Evolutionary conservation across 2,888 invertebrate genomes (phyloP).

Genomic region (Hemistola chrysoprasaria): DNA sequence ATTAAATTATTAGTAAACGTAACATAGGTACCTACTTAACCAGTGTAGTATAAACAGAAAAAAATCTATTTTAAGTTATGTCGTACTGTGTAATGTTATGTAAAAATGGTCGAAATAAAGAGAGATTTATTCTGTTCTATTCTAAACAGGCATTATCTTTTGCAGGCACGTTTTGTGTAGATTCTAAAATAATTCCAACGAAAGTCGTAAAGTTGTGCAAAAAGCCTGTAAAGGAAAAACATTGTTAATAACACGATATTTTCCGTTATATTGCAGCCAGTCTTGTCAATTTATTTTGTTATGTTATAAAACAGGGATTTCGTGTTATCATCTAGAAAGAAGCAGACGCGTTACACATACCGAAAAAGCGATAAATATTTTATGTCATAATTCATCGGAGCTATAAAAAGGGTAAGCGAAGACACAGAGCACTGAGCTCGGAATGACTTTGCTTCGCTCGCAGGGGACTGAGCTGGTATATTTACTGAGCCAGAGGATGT

Average conservation of each 20-base stretch:
- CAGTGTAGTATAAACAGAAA: too few species aligned
- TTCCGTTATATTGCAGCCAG: slow-evolving; percentile 35
- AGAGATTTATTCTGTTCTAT: too few species aligned
- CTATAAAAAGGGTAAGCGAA: slow-evolving; percentile 69
- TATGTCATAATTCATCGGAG: slow-evolving; percentile 72
- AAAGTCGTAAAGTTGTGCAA: slow-evolving; percentile 9
- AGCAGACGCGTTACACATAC: slow-evolving; percentile 65
- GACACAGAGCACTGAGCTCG: slow-evolving; percentile 45
- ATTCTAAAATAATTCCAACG: not conserved
- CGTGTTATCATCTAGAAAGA: slow-evolving; percentile 66
- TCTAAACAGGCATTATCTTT: too few species aligned
- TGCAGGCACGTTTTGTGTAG: too few species aligned
- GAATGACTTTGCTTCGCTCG: slow-evolving; percentile 58
- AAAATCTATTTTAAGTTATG: too few species aligned
- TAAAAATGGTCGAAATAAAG: too few species aligned
- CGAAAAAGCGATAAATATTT: slow-evolving; percentile 73
- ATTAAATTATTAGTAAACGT: too few species aligned
- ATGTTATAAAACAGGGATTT: slow-evolving; percentile 60
- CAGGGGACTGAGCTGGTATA: slow-evolving; percentile 44
- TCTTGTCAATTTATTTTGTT: slow-evolving; percentile 54
- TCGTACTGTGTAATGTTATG: too few species aligned
- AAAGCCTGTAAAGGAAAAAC: slow-evolving; percentile 14
- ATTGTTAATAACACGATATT: slow-evolving; percentile 33
- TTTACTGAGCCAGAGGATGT: slow-evolving; percentile 42
- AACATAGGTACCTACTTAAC: too few species aligned